Percentiles rank a stretch among this genome's conserved stretches.
These are phyloP conservation scores for Bombus huntii DNA, from an alignment of 1,140 invertebrate genomes.

Conservation along the genomic window DNA sequence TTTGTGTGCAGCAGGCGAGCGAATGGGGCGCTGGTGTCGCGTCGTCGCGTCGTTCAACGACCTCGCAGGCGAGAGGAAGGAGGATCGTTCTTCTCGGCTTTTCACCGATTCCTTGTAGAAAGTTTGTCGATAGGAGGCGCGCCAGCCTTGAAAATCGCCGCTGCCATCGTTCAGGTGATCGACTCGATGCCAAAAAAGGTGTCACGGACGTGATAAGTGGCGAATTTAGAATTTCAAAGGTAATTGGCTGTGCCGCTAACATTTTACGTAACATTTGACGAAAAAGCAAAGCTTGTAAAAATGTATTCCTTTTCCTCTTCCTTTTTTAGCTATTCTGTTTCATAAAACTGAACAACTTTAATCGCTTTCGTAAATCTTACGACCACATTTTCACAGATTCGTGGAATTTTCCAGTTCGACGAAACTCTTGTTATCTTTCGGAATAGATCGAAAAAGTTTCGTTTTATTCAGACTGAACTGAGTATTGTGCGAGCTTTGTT, in stretches of 20 bases:
- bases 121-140: slow-evolving; percentile 38
- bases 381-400: too few relatives aligned
- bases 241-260: not conserved
- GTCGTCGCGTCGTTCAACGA: slow-evolving; percentile 56
- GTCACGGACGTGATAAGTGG: slow-evolving; percentile 37
- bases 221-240: not conserved
- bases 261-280: not conserved
- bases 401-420: too few relatives aligned
- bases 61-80: slow-evolving; percentile 60
- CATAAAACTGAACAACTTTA: too few relatives aligned
- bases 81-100: slow-evolving; percentile 59
- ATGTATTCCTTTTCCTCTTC: not conserved
- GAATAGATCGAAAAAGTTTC: too few relatives aligned
- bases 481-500: not conserved
- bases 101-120: slow-evolving; percentile 64
- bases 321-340: not conserved
- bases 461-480: too few relatives aligned
- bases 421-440: too few relatives aligned
- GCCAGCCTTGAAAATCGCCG: slow-evolving; percentile 54
- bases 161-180: not conserved
- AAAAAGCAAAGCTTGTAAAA: not conserved
- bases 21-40: slow-evolving; percentile 45
- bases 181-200: slow-evolving; percentile 9
- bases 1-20: slow-evolving; percentile 14
- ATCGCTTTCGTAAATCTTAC: too few relatives aligned